These are phyloP conservation scores for Cistogaster globosa DNA, from an alignment of 2,888 invertebrate species.

Conservation along the genomic window DNA sequence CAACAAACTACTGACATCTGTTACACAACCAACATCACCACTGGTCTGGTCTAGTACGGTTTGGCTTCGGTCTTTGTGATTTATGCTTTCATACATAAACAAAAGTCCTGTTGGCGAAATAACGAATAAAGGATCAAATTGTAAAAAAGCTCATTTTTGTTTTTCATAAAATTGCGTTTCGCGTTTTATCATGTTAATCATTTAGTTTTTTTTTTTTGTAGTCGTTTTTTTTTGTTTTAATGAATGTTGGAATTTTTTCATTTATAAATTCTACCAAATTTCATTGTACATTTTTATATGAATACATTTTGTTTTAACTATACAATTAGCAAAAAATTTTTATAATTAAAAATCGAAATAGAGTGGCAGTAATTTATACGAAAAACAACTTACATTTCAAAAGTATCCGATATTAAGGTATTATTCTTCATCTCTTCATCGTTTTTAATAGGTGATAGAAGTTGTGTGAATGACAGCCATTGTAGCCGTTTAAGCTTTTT, in stretches of 20 bases:
- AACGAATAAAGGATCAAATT: neutral
- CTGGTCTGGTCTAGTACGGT: too few relatives aligned
- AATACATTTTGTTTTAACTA: too few relatives aligned
- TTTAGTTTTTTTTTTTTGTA: constrained; percentile 32
- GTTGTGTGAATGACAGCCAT: too few relatives aligned
- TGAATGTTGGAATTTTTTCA: neutral
- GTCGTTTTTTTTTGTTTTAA: neutral
- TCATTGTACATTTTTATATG: neutral
- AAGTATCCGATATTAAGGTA: too few relatives aligned
- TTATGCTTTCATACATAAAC: neutral
- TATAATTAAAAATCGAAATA: too few relatives aligned
- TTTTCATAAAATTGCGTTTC: constrained; percentile 25
- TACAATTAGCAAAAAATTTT: too few relatives aligned
- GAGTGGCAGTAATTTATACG: too few relatives aligned
- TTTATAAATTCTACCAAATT: too few relatives aligned
- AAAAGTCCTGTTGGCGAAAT: neutral
- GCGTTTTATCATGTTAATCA: constrained; percentile 43
- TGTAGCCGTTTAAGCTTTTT: too few relatives aligned
- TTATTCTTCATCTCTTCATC: too few relatives aligned
- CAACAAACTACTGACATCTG: constrained; percentile 40
- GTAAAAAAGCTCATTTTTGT: constrained; percentile 22
- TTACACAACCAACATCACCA: constrained; percentile 34
- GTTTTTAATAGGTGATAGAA: too few relatives aligned
- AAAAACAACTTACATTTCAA: too few relatives aligned
- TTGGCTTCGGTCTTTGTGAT: constrained; percentile 19